Percentiles rank a stretch among this genome's conserved stretches.
These are phyloP conservation scores for Mastomys coucha DNA, from an alignment of 2,113 vertebrate genomes.

Conservation along the genomic window DNA sequence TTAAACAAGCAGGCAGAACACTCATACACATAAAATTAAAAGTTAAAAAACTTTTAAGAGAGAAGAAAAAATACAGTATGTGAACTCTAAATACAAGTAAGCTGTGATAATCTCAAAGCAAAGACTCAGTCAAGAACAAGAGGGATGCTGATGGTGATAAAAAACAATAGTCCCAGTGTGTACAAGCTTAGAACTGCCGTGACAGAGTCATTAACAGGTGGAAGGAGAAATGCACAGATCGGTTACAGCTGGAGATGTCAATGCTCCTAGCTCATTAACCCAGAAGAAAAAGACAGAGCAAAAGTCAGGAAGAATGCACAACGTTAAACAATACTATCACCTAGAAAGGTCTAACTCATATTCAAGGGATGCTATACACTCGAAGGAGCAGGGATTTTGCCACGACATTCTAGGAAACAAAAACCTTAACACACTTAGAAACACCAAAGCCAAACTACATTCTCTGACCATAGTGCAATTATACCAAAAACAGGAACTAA, in stretches of 20 bases:
- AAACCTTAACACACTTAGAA: conserved; percentile 4
- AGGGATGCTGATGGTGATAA: neutral
- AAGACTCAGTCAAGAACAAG: neutral
- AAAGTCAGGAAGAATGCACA: neutral
- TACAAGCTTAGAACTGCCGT: neutral
- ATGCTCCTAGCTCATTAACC: neutral
- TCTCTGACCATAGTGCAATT: neutral
- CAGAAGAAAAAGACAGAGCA: neutral
- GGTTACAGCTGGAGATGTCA: neutral
- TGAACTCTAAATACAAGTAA: neutral
- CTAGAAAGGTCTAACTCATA: neutral
- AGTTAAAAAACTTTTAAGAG: neutral
- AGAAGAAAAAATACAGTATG: neutral
- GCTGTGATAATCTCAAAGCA: neutral
- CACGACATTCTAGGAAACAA: conserved; percentile 6
- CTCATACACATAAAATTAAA: neutral
- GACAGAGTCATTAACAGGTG: neutral
- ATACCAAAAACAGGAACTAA: neutral
- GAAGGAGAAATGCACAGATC: neutral
- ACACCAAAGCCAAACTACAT: conserved; percentile 25
- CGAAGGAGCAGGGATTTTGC: neutral
- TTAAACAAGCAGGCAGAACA: neutral
- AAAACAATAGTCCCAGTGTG: neutral
- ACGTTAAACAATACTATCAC: neutral
- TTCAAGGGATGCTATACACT: neutral